These are phyloP conservation scores for Harpalus rubripes DNA, from an alignment of 2,888 invertebrate genomes.

Conservation along the genomic window DNA sequence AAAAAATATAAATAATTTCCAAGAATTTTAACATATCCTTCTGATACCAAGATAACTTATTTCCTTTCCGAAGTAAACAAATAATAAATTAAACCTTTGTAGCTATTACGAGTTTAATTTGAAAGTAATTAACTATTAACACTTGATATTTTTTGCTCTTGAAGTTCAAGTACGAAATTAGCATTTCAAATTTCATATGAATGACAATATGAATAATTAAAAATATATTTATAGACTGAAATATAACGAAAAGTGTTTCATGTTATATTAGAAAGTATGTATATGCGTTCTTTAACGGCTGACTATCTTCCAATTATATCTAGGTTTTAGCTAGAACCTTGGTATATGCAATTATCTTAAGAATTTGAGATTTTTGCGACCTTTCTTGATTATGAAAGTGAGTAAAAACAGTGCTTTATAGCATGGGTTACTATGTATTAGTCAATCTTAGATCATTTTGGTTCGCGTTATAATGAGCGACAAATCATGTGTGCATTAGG, in stretches of 20 bases:
- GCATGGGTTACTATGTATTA: neutral
- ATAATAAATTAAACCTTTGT: neutral
- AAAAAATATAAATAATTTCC: neutral
- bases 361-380: slow-evolving; percentile 7
- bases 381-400: neutral
- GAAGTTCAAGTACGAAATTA: slow-evolving; percentile 29
- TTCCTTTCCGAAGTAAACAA: slow-evolving; percentile 28
- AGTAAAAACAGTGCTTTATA: neutral
- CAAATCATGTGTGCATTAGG: too few relatives aligned
- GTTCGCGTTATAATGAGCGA: too few relatives aligned
- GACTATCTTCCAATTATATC: slow-evolving; percentile 13
- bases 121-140: slow-evolving; percentile 33
- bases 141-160: slow-evolving; percentile 17
- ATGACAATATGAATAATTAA: neutral
- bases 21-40: slow-evolving; percentile 1
- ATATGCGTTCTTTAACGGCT: neutral
- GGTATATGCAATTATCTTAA: slow-evolving; percentile 16
- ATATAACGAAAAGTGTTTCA: slow-evolving; percentile 13
- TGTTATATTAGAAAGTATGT: slow-evolving; percentile 16
- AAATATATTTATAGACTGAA: slow-evolving; percentile 1
- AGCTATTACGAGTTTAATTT: neutral
- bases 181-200: slow-evolving; percentile 29
- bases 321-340: slow-evolving; percentile 12
- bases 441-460: neutral
- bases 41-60: neutral